phyloP scores from a whole-genome alignment of 23 tunicate species.

The Pegea sp. region DNA sequence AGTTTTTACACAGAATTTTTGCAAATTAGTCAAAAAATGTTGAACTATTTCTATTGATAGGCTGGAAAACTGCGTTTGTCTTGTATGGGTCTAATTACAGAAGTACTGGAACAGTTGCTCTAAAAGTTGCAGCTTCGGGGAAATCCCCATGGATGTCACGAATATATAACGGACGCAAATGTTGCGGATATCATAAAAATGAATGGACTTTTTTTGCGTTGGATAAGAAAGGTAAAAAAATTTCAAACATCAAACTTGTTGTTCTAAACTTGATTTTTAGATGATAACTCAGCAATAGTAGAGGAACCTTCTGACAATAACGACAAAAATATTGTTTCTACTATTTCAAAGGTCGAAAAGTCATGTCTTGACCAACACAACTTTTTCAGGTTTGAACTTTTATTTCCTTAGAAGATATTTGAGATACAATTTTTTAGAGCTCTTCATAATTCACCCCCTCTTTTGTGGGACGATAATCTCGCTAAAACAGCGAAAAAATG shows the following conservation, averaged over 20 bases:
- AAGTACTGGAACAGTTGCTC: too few species aligned
- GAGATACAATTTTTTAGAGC: constrained; percentile 10
- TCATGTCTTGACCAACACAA: constrained; percentile 12
- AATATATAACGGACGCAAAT: background rate
- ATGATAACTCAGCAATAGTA: too few species aligned
- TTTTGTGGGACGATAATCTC: constrained; percentile 39
- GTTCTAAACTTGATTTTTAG: too few species aligned
- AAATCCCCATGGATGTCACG: background rate
- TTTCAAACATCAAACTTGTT: background rate
- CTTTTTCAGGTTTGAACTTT: constrained; percentile 9
- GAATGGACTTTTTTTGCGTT: background rate
- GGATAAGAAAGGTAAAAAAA: background rate
- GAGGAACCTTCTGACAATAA: too few species aligned
- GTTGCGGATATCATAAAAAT: background rate
- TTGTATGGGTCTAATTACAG: too few species aligned
- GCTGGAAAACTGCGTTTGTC: too few species aligned
- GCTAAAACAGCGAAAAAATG: constrained; percentile 39
- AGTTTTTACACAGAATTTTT: too few species aligned
- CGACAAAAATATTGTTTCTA: background rate
- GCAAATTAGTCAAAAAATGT: too few species aligned
- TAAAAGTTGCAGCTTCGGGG: background rate
- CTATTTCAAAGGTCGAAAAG: background rate
- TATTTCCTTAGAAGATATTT: background rate
- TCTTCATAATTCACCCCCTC: constrained; percentile 33
- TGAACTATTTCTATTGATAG: too few species aligned